Evolutionary conservation across 2,113 vertebrate species (phyloP), one percentile per base, ranked within the genome.

Genomic region (Pollachius pollachius): DNA sequence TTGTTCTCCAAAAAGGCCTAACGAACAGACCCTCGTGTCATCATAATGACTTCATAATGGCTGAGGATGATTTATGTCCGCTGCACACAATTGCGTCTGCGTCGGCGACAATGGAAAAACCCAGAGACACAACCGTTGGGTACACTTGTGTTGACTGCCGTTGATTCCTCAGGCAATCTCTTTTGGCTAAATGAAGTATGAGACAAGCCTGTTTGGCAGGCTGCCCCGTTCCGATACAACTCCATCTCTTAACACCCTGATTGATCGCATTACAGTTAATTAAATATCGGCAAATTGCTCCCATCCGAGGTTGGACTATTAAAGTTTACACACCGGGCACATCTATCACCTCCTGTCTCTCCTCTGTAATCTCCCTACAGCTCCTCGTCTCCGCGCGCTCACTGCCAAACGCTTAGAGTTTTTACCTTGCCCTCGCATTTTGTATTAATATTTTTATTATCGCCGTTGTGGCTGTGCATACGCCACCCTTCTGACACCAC

Each of bases 191-290:
- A 87, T 81, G 81, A 84, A 76, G 74, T 79, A 69, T 79, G 81
- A 79, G 78, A 79, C 52, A 67, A 81, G 67, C 41, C 69, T 21
- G 17, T 30, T 74, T 81, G 79, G 79, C 81, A 67, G 21, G 61
- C 68, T 17, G 71, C 71, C 85, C 79, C 41, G 15, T 5, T 3
- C 25, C 62, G 30, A 74, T 86, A 78, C 78, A 41, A 69, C 80
- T 74, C 81, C 82, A 81, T 81, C 80, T 75, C 82, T 84, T 81
- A 85, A 81, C 75, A 41, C 75, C 65, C 73, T 87, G 84, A 85
- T 88, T 85, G 84, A 90, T 90, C 81, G 75, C 83, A 82, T 88
- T 82, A 86, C 77, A 85, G 81, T 87, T 90, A 85, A 84, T 87
- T 89, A 89, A 86, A 90, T 90, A 87, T 87, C 74, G 82, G 86